Percentiles rank a stretch among this genome's conserved stretches.
Conservation (phyloP, 1,140 invertebrate genomes). For the Samia ricini region DNA sequence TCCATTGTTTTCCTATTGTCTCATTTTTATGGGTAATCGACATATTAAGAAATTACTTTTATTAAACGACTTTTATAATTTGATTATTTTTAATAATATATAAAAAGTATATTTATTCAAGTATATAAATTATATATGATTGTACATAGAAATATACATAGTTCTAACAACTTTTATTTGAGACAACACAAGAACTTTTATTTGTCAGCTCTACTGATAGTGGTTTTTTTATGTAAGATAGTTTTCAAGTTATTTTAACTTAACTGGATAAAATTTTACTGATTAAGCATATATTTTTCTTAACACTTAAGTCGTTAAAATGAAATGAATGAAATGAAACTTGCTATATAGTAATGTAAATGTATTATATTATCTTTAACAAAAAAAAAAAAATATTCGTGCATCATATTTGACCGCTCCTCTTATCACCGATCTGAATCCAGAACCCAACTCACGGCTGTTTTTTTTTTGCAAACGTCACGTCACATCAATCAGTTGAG, state of each 20-base stretch:
- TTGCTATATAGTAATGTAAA: not conserved
- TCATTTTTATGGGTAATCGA: too few species aligned
- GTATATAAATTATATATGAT: too few species aligned
- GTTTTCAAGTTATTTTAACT: too few species aligned
- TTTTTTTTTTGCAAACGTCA: slow-evolving; percentile 27
- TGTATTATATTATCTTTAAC: not conserved
- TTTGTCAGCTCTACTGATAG: not conserved
- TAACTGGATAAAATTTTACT: too few species aligned
- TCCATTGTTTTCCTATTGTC: too few species aligned
- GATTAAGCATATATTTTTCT: not conserved
- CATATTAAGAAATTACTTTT: too few species aligned
- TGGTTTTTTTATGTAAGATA: not conserved
- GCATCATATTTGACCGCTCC: not conserved
- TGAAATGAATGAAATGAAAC: not conserved
- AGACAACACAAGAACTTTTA: not conserved
- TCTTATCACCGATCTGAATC: not conserved
- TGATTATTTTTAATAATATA: too few species aligned
- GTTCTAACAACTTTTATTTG: too few species aligned
- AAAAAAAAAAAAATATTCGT: not conserved
- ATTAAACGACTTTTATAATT: too few species aligned
- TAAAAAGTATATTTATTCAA: too few species aligned
- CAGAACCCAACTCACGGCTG: slow-evolving; percentile 6
- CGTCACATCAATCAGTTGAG: slow-evolving; percentile 38
- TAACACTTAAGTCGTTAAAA: not conserved
- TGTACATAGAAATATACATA: too few species aligned